Evolutionary conservation across 2,797 vertebrate species (phyloP).

Genomic region (Danio choprae): DNA sequence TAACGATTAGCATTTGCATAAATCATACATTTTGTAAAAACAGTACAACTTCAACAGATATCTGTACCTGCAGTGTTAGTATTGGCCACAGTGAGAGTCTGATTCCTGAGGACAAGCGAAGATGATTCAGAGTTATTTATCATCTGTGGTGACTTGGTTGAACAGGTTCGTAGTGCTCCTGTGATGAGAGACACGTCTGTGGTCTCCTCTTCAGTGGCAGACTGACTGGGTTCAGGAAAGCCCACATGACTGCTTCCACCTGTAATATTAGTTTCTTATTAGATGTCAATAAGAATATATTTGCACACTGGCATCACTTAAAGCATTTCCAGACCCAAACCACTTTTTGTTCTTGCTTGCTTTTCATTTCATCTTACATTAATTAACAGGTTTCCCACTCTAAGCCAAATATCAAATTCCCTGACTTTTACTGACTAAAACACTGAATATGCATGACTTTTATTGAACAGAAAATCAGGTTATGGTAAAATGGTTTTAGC

Average conservation of each 20-base stretch:
- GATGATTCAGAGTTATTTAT: constrained; percentile 43
- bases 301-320: neutral
- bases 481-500: no score
- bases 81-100: constrained; percentile 74
- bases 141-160: constrained; percentile 24
- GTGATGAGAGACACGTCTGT: constrained; percentile 92
- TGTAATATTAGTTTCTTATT: constrained; percentile 60
- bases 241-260: constrained; percentile 83
- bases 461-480: no score
- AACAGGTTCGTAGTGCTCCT: constrained; percentile 80
- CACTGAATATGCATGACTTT: no score
- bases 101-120: constrained; percentile 77
- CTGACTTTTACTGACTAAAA: no score
- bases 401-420: no score
- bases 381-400: no score
- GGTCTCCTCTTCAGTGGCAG: constrained; percentile 66
- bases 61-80: constrained; percentile 78
- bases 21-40: neutral
- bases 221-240: constrained; percentile 72
- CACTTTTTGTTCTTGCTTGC: no score
- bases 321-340: neutral
- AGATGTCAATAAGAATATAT: neutral
- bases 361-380: no score
- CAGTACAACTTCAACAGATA: neutral
- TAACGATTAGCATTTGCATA: neutral